These are phyloP conservation scores for Chromoteleia sp. DNA, from an alignment of 2,888 invertebrate species.

Conservation along the genomic window DNA sequence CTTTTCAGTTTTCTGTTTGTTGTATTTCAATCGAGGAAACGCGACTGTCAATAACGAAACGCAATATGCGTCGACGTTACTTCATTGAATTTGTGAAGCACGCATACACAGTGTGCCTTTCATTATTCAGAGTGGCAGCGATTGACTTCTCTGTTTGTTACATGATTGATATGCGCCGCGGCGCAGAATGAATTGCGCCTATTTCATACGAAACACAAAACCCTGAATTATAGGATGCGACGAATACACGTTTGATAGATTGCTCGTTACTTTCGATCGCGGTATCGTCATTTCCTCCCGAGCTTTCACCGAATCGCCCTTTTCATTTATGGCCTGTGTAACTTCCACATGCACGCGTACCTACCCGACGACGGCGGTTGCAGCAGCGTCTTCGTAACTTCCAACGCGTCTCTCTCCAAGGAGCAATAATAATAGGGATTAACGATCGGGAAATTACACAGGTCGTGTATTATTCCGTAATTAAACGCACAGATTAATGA, in stretches of 20 bases:
- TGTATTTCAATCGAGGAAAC: conserved; percentile 63
- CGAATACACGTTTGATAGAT: conserved; percentile 65
- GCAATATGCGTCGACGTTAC: conserved; percentile 66
- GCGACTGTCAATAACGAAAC: conserved; percentile 68
- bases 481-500: conserved; percentile 37
- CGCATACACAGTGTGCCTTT: conserved; percentile 67
- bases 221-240: conserved; percentile 67
- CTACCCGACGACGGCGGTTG: no score
- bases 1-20: conserved; percentile 10
- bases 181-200: conserved; percentile 68
- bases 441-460: conserved; percentile 5
- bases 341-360: no score
- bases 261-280: conserved; percentile 67
- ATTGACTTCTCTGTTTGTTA: conserved; percentile 69
- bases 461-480: no score
- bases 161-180: conserved; percentile 69
- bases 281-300: conserved; percentile 57
- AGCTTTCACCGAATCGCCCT: conserved; percentile 42
- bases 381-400: no score
- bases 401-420: no score
- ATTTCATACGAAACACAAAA: conserved; percentile 69
- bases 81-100: conserved; percentile 70
- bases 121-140: conserved; percentile 70
- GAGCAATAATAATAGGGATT: no score
- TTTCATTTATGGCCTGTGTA: conserved; percentile 1